Evolutionary conservation across 53 echinoderm and acorn worm genomes (phyloP), one percentile per base, ranked within the genome.

Genomic region (Antedon mediterranea): DNA sequence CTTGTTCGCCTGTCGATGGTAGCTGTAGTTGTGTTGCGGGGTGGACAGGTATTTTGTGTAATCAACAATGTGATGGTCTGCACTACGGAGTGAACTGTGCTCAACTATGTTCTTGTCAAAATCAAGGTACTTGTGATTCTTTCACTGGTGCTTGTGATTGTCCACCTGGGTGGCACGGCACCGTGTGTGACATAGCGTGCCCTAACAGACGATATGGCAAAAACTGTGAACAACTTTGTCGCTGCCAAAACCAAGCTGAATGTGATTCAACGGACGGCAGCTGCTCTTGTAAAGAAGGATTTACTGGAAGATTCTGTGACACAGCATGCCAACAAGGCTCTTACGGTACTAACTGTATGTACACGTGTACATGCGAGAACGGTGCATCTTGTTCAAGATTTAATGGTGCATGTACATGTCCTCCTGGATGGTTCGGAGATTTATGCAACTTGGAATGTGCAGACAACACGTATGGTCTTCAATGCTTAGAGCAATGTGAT

Each of bases 261-360:
- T 93, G 93, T 31, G 83, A 93, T 82, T 86, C 77, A 44, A 78
- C 83, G 77, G 85, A 82, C 0, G 93, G 93, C n/a, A 78, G 82
- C 78, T 93, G 93, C 70, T 84, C 80, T 18, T 93, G 93, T 75
- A 43, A 75, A 8, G 72, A 75, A 13, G 93, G 93, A 57, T 57
- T 3, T 8, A 57, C 57, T 57, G 57, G 87, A 18, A 43, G 43
- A 28, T 72, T 42, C 13, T 93, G 93, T 30, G 76, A 77, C 44
- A 32, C 31, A 14, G 32, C 41, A 15, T 85, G 85, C 20, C 26
- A 33, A 8, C 73, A 26, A 11, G 71, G 34, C 13, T 76, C 9
- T 7, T 76, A 29, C 26, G 33, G 76, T 32, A 41, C 34, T 8
- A 31, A 76, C 27, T 90, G 90, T 72, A 28, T 31, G 30, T 34